Evolutionary conservation across 2,113 vertebrate genomes (phyloP), one percentile per base, ranked within the genome.

Genomic region (Chloropsis hardwickii): DNA sequence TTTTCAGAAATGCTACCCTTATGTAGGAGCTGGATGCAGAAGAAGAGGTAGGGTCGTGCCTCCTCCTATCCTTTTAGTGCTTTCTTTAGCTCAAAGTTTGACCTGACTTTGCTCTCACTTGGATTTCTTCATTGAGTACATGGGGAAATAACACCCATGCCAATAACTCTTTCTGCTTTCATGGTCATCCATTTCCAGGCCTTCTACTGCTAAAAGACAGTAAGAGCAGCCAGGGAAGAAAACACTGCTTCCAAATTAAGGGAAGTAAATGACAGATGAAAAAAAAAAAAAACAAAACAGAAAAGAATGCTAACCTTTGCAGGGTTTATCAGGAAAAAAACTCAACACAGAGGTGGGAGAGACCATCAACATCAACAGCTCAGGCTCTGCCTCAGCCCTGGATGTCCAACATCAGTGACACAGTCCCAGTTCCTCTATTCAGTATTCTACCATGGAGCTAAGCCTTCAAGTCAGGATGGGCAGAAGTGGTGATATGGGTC

Each of bases 311-410:
- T 74, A 78, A 74, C 2, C 2, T 24, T 82, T 81, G 8, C 17
- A 74, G 50, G 51, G 5, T 71, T 88, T 71, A 14, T 62, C 39
- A 66, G 35, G 51, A 57, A 60, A 67, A 65, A 81, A 33, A 9
- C 10, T 61, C 37, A 53, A 4, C 27, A 14, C 29, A 23, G 19
- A 62, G 11, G 9, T 72, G 35, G 31, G 27, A 77, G 23, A 58
- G 29, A 40, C 9, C 1, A 0, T 21, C 27, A 44, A 8, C 16
- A 31, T 58, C 8, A 47, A 16, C 16, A 53, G 0, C 24, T 65
- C 31, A 45, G 44, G 33, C 9, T 78, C 10, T 92, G 29, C 16
- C 29, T 78, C 47, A 78, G 50, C 19, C 12, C 21, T 87, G 16
- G 27, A 56, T 90, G 42, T 50, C 14, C 45, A 81, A 10, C 17